These are phyloP conservation scores for Muntiacus muntjak DNA, from an alignment of 2,113 vertebrate genomes.

Conservation along the genomic window DNA sequence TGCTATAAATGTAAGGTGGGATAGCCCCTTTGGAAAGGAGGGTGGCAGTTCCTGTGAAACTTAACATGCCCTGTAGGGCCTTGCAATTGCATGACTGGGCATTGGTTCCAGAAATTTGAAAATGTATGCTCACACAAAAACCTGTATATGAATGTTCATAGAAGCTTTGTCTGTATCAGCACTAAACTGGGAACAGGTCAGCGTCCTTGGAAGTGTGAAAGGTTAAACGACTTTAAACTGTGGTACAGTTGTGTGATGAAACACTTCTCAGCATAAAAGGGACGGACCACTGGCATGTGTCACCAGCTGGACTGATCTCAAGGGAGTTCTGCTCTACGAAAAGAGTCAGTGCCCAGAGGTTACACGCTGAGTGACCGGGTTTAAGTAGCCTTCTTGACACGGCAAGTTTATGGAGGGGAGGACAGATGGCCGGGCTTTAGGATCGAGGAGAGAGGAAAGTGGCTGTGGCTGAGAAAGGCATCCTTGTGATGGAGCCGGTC, in stretches of 20 bases:
- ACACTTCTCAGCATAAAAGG: background rate
- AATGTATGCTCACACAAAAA: background rate
- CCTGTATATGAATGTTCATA: background rate
- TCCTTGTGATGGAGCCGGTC: fast-evolving
- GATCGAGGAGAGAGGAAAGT: fast-evolving
- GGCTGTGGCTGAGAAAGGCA: fast-evolving
- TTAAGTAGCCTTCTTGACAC: background rate
- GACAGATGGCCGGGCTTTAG: no score
- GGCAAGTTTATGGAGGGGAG: no score
- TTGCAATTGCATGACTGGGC: background rate
- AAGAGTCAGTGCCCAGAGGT: background rate
- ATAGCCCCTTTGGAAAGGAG: background rate
- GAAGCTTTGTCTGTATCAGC: no score
- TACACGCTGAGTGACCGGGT: background rate
- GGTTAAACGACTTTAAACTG: background rate
- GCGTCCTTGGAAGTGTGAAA: no score
- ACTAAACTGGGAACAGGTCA: background rate
- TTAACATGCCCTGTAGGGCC: background rate
- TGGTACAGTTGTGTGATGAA: no score
- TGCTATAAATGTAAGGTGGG: no score
- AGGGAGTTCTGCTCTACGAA: background rate
- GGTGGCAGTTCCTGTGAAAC: fast-evolving
- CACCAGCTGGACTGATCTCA: background rate
- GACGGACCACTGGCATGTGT: fast-evolving
- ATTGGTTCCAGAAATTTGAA: background rate